Evolutionary conservation across 2,888 invertebrate genomes (phyloP).

Genomic region (Tipula lateralis): DNA sequence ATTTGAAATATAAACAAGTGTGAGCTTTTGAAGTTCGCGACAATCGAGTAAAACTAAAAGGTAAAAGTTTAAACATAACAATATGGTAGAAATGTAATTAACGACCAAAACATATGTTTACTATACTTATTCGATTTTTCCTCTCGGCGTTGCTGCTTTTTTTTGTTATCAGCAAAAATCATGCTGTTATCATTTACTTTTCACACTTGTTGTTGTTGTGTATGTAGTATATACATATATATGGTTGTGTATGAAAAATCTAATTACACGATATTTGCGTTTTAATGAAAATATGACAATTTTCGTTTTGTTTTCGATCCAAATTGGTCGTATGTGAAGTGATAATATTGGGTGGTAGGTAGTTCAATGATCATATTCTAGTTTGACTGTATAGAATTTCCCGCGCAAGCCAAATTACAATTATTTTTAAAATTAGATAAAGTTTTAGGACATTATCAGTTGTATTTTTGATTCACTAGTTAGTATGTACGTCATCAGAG

Average conservation of each 20-base stretch:
- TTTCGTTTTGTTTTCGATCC: not conserved
- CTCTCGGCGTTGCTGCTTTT: not conserved
- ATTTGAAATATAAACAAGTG: not conserved
- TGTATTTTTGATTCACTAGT: too few species aligned
- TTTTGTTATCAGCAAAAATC: not conserved
- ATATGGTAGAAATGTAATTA: not conserved
- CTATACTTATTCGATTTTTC: not conserved
- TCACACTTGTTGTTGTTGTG: not conserved
- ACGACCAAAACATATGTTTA: not conserved
- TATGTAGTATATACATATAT: too few species aligned
- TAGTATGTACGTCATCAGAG: too few species aligned
- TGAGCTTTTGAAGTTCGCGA: not conserved
- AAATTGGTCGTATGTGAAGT: not conserved
- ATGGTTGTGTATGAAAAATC: conserved; percentile 13
- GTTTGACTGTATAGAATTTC: not conserved
- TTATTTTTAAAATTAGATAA: not conserved
- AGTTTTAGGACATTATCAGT: not conserved
- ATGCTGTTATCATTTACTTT: conserved; percentile 1
- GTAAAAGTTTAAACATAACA: not conserved
- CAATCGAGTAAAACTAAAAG: not conserved
- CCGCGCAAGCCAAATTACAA: not conserved
- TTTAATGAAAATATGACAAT: conserved; percentile 11
- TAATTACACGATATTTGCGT: not conserved
- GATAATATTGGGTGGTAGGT: too few species aligned
- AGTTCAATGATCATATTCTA: not conserved